Base-by-base conservation (phyloP, 2,113 vertebrate species). In the Lepidothrix coronata region DNA sequence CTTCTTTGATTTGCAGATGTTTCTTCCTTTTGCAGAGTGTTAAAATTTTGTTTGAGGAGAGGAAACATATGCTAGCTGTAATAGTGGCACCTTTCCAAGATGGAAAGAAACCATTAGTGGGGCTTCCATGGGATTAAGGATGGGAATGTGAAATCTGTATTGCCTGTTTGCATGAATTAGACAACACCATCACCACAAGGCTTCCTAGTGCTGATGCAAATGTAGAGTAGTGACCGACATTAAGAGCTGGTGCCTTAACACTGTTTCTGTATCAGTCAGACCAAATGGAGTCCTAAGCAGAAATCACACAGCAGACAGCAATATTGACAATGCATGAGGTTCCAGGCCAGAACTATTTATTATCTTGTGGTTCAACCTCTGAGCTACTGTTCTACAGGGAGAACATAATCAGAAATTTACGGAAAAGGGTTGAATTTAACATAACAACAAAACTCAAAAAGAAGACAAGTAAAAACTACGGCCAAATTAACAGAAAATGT, bases 1-100 rank as follows among this genome's bases (percentile, higher is more conserved):
- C 51, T 70, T 71, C 80, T 84, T 82, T 33, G 31, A 30, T 82
- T 82, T 91, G 80, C 91, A 91, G 77, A 57, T 94, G 87, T 85
- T 93, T 57, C 87, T 92, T 91, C 83, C 79, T 93, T 89, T 77
- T 27, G 12, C 66, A 72, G 61, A 87, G 37, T 24, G 65, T 28
- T 54, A 77, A 61, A 81, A 62, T 30, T 73, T 46, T 73, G 37
- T 87, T 88, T 2, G 11, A 82, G 49, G 73, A 85, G 25, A 89
- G 89, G 93, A 95, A 97, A 89, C 77, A 88, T 93, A 89, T 89
- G 89, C 74, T 49, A 93, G 77, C 62, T 89, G n/a, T 81, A 79
- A 75, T 8, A 85, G 24, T 85, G 87, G 86, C 87, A 73, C 70
- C 49, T 92, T 91, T 95, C 93, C 94, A 95, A 89, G 37, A 52